Evolutionary conservation across 2,113 vertebrate genomes (phyloP).

Genomic region (Osmerus eperlanus): DNA sequence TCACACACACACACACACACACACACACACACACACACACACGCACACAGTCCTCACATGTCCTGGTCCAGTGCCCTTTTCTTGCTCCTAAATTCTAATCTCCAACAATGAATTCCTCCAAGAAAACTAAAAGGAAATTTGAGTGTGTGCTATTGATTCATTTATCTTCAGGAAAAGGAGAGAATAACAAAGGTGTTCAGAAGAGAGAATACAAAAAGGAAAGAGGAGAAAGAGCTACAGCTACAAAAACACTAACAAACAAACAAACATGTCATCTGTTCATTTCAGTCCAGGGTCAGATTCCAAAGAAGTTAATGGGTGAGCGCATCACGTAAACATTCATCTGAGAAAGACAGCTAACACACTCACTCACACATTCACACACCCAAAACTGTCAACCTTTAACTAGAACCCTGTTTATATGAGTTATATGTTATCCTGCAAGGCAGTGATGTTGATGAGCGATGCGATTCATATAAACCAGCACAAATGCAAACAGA

Average conservation of each 20-base stretch:
- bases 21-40: no score
- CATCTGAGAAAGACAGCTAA: no score
- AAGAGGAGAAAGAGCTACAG: background rate
- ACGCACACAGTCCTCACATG: no score
- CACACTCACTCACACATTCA: background rate
- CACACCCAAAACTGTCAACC: conserved; percentile 5
- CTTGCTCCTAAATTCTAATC: no score
- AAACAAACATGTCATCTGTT: conserved; percentile 74
- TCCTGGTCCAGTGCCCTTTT: no score
- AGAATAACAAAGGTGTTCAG: background rate
- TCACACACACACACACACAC: no score
- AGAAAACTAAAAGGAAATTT: no score
- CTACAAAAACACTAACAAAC: background rate
- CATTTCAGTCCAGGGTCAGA: conserved; percentile 72
- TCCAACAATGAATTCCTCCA: no score
- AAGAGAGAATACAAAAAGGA: background rate
- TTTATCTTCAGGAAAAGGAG: no score
- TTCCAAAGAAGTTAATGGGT: conserved; percentile 68
- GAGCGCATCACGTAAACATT: conserved; percentile 51
- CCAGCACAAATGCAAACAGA: background rate
- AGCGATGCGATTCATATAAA: background rate
- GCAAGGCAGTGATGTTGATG: background rate
- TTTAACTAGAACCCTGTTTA: conserved; percentile 12
- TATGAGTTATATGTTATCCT: background rate
- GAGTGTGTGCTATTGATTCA: no score